phyloP scores from a whole-genome alignment of 2,888 invertebrate genomes.

The Osmoderma eremita region DNA sequence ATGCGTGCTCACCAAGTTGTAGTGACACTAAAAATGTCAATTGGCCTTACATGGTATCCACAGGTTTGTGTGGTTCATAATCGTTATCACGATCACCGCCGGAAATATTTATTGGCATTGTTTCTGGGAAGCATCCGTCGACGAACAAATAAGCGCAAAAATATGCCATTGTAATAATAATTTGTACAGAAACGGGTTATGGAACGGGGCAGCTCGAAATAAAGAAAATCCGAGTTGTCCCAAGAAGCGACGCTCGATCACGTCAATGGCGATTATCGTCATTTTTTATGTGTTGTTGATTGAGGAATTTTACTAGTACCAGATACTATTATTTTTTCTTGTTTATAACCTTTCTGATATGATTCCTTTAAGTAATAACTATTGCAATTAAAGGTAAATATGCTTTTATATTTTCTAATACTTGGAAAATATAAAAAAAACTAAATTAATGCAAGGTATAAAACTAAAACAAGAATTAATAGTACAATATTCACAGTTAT shows the following conservation, averaged over 20 bases:
- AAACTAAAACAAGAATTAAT: too few relatives aligned
- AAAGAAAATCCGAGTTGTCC: slow-evolving; percentile 19
- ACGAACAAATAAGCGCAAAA: slow-evolving; percentile 23
- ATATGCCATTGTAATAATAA: slow-evolving; percentile 39
- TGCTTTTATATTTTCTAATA: too few relatives aligned
- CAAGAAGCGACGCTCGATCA: slow-evolving; percentile 16
- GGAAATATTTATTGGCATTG: slow-evolving; percentile 47
- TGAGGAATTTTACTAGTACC: slow-evolving; percentile 18
- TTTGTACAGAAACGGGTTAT: slow-evolving; percentile 27
- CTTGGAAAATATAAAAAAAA: too few relatives aligned
- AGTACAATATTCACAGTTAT: too few relatives aligned
- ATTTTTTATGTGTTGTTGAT: slow-evolving; percentile 12
- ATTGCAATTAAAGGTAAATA: too few relatives aligned
- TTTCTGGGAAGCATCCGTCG: slow-evolving; percentile 33
- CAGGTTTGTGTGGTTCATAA: slow-evolving; percentile 44
- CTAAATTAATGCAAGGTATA: too few relatives aligned
- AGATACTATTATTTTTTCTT: not conserved
- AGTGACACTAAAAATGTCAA: slow-evolving; percentile 46
- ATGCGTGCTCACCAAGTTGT: slow-evolving; percentile 6
- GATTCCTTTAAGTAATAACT: too few relatives aligned
- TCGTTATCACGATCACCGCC: slow-evolving; percentile 44
- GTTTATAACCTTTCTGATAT: too few relatives aligned
- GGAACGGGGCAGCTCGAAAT: slow-evolving; percentile 31
- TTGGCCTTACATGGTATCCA: slow-evolving; percentile 46
- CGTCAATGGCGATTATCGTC: slow-evolving; percentile 24